Evolutionary conservation across 2,888 invertebrate genomes (phyloP).

Genomic region (Scrobipalpa costella): DNA sequence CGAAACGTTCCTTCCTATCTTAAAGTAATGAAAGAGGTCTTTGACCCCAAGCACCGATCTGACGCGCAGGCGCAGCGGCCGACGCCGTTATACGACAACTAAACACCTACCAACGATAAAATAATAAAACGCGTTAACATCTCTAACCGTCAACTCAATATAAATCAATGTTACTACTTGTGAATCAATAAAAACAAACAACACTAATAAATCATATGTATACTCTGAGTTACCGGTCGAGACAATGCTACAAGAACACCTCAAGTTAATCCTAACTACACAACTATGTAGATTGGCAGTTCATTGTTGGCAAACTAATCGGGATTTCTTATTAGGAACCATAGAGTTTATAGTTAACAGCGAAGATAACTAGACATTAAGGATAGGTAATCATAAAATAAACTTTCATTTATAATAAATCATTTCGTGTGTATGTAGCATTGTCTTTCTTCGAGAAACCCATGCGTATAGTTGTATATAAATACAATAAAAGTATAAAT

Average conservation of each 20-base stretch:
- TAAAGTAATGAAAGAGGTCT: conserved; percentile 75
- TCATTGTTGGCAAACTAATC: conserved; percentile 13
- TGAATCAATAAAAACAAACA: conserved; percentile 80
- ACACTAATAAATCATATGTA: conserved; percentile 79
- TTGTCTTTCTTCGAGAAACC: conserved; percentile 5
- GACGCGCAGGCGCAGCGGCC: conserved; percentile 39
- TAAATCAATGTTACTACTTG: conserved; percentile 69
- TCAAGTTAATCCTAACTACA: conserved; percentile 1
- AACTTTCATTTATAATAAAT: conserved; percentile 7
- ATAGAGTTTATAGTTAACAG: conserved; percentile 10
- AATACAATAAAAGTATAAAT: conserved; percentile 81
- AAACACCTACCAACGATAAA: conserved; percentile 74
- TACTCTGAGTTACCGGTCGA: conserved; percentile 29
- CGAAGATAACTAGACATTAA: neutral
- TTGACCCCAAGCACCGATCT: conserved; percentile 71
- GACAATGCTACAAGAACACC: conserved; percentile 10
- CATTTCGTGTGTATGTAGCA: neutral
- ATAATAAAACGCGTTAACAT: conserved; percentile 68
- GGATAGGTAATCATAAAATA: neutral
- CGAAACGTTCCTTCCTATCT: conserved; percentile 70
- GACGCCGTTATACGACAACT: conserved; percentile 49
- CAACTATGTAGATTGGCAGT: conserved; percentile 15
- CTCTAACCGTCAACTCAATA: conserved; percentile 61
- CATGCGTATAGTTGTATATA: conserved; percentile 65
- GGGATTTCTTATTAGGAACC: conserved; percentile 20